phyloP scores from a whole-genome alignment of 2,888 invertebrate species.

The Chymomyza amoena region DNA sequence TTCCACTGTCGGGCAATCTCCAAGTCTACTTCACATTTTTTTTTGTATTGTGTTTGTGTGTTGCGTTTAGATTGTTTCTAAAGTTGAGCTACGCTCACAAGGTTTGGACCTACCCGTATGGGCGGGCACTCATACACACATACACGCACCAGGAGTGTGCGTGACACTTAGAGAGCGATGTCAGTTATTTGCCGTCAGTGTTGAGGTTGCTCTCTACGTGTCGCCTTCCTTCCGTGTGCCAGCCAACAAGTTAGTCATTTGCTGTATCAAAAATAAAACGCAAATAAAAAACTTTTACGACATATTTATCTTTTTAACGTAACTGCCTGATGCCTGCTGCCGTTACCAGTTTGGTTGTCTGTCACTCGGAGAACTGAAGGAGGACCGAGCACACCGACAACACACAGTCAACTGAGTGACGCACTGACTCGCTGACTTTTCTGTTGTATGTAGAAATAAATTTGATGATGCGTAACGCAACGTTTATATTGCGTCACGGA shows the following conservation, averaged over 20 bases:
- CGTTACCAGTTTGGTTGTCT: not conserved
- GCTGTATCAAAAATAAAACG: constrained; percentile 70
- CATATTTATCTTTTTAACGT: constrained; percentile 67
- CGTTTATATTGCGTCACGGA: not conserved
- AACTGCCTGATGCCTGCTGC: constrained; percentile 32
- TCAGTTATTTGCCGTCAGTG: not conserved
- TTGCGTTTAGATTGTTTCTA: constrained; percentile 36
- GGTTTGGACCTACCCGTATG: not conserved
- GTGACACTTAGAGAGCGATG: not conserved
- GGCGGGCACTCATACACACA: no score
- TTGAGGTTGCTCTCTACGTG: constrained; percentile 2
- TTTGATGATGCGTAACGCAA: constrained; percentile 47
- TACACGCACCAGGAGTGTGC: not conserved
- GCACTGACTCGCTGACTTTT: constrained; percentile 31
- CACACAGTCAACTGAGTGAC: constrained; percentile 14
- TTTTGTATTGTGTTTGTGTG: constrained; percentile 51
- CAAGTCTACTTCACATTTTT: constrained; percentile 34
- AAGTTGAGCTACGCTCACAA: constrained; percentile 17
- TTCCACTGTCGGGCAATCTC: not conserved
- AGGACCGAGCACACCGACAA: not conserved
- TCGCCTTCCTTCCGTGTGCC: constrained; percentile 37
- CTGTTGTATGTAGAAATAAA: constrained; percentile 31
- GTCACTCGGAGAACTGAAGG: not conserved
- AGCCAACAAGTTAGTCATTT: constrained; percentile 71
- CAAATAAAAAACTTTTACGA: constrained; percentile 74